Conservation (phyloP, 2,888 invertebrate species). For the Ernsta delagoae region DNA sequence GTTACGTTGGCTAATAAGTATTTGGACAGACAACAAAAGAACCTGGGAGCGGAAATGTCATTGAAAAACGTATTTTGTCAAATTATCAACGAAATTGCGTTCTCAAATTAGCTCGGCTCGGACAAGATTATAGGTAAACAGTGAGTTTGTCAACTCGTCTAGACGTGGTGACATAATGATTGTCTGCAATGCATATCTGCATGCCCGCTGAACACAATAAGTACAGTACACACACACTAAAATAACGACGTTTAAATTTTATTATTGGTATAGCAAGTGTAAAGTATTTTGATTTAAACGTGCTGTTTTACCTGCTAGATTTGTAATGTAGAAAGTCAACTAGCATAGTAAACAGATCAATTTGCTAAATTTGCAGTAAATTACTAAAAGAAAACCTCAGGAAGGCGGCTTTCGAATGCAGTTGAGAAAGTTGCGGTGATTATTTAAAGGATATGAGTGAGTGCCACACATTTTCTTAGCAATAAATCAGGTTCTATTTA, state of each 20-base stretch:
- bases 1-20: background rate
- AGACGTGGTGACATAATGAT: conserved; percentile 58
- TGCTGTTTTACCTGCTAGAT: conserved; percentile 9
- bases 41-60: conserved; percentile 37
- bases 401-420: conserved; percentile 31
- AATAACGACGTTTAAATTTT: no score
- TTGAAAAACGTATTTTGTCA: conserved; percentile 42
- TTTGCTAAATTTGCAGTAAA: conserved; percentile 49
- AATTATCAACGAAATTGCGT: conserved; percentile 46
- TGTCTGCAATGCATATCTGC: conserved; percentile 47
- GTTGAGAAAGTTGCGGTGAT: conserved; percentile 41
- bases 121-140: conserved; percentile 40
- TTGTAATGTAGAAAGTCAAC: conserved; percentile 48
- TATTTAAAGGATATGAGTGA: conserved; percentile 44
- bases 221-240: no score
- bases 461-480: conserved; percentile 29
- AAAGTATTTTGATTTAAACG: no score
- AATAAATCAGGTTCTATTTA: conserved; percentile 22
- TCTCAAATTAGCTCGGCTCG: conserved; percentile 37
- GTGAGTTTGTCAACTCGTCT: conserved; percentile 47
- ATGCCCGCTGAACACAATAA: background rate
- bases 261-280: no score
- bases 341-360: conserved; percentile 45
- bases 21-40: conserved; percentile 28
- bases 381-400: conserved; percentile 35